Base-by-base conservation (phyloP, 2,888 invertebrate genomes). In the Leucophenga maculata region DNA sequence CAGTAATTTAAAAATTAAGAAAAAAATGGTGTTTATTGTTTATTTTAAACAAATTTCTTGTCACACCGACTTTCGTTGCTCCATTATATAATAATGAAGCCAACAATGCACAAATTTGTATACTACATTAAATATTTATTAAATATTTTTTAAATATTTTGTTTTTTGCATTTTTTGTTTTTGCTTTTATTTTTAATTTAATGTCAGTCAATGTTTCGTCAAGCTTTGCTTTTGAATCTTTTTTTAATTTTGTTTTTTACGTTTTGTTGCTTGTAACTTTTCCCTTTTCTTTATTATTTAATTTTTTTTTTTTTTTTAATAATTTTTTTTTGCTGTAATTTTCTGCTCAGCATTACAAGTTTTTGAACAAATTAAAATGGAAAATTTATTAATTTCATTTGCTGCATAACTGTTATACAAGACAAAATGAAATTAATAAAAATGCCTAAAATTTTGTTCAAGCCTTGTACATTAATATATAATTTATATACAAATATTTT, bases 161-260 rank as follows among this genome's bases (percentile, higher is more conserved):
- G 69, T 31, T 62, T 73, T 73, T 59, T 71, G 55, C 18, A 64
- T 44, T 60, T 69, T 65, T 70, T 70, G n/a, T 62, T 71, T 71
- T 52, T 48, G n/a, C 59, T 31, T 59, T 32, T 48, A 32, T 68
- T 68, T 66, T 65, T 48, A 55, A 55, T 67, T 67, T 46, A n/a
- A 64, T 16, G 55, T 82, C 81, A 82, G 81, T 82, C 81, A 82
- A 80, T 81, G 76, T 82, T 82, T 79, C 75, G 74, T 79, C 76
- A 82, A 82, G 81, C 81, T 82, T 83, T 82, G 81, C 81, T 82
- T 81, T 72, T 81, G 74, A 79, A 75, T 77, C 52, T 55, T 14
- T 75, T 72, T 62, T 72, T 22, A 22, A 57, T 57, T 57, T 57
- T 8, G 13, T 50, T 50, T 16, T 50, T n/a, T 46, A n/a, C 50